phyloP scores from a whole-genome alignment of 2,888 invertebrate genomes.

The Hyposoter dolosus region DNA sequence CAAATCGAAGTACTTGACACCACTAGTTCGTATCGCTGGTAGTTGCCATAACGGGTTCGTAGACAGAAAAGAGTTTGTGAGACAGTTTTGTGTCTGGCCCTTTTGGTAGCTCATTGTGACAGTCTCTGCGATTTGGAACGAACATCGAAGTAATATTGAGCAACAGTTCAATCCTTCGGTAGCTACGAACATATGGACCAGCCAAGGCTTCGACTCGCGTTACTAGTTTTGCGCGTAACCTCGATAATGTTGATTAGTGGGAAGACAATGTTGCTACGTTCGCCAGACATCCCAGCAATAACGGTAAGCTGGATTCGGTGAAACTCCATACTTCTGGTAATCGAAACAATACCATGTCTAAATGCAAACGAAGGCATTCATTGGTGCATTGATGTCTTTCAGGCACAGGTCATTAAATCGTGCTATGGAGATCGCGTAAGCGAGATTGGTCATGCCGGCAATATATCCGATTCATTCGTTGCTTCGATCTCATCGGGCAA shows the following conservation, averaged over 20 bases:
- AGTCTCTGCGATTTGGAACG: neutral
- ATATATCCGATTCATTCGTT: neutral
- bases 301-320: neutral
- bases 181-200: neutral
- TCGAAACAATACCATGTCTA: neutral
- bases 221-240: neutral
- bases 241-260: neutral
- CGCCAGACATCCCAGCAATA: neutral
- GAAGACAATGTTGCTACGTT: neutral
- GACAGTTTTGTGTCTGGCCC: neutral
- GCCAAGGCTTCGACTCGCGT: neutral
- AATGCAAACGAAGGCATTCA: neutral
- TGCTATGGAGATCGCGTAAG: slow-evolving; percentile 12
- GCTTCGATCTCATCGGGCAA: neutral
- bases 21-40: neutral
- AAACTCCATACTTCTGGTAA: neutral
- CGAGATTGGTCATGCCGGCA: slow-evolving; percentile 17
- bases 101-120: neutral
- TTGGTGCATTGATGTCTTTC: neutral
- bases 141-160: neutral
- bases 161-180: neutral
- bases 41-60: neutral
- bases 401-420: slow-evolving; percentile 16
- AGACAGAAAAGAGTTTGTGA: neutral
- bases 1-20: neutral